phyloP scores from a whole-genome alignment of 2,797 vertebrate species.

The Cottoperca gobio region DNA sequence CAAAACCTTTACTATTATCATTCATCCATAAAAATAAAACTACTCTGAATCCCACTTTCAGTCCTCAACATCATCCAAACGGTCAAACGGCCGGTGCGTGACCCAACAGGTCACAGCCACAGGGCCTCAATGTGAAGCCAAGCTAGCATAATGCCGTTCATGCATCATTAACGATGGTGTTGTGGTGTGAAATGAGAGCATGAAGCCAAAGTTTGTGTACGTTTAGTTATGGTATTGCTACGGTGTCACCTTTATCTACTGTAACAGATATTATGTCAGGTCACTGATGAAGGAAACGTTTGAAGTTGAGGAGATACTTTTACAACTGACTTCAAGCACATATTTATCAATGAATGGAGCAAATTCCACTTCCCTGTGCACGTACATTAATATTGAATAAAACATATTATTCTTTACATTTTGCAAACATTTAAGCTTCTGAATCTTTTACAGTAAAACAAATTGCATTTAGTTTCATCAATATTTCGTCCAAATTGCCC shows the following conservation, averaged over 20 bases:
- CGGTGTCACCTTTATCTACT: conserved; percentile 39
- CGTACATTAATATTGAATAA: background rate
- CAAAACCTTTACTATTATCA: background rate
- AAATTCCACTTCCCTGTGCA: too few relatives aligned
- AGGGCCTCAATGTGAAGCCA: conserved; percentile 64
- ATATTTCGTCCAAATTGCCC: background rate
- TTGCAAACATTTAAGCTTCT: too few relatives aligned
- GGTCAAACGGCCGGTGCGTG: conserved; percentile 34
- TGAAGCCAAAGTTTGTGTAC: conserved; percentile 56
- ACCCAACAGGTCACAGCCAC: conserved; percentile 51
- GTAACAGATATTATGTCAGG: background rate
- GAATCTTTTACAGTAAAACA: too few relatives aligned
- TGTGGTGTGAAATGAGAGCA: conserved; percentile 69
- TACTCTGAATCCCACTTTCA: background rate
- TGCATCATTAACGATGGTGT: conserved; percentile 71
- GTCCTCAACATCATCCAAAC: conserved; percentile 28
- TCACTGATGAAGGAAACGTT: background rate
- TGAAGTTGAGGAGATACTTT: background rate
- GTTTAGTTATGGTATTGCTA: background rate
- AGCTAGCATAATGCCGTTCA: conserved; percentile 65
- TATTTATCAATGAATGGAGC: background rate
- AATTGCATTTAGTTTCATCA: background rate
- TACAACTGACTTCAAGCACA: background rate
- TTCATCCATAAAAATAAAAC: background rate
- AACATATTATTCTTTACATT: background rate